Conservation (phyloP, 2,113 vertebrate genomes). For the Alouatta palliata region DNA sequence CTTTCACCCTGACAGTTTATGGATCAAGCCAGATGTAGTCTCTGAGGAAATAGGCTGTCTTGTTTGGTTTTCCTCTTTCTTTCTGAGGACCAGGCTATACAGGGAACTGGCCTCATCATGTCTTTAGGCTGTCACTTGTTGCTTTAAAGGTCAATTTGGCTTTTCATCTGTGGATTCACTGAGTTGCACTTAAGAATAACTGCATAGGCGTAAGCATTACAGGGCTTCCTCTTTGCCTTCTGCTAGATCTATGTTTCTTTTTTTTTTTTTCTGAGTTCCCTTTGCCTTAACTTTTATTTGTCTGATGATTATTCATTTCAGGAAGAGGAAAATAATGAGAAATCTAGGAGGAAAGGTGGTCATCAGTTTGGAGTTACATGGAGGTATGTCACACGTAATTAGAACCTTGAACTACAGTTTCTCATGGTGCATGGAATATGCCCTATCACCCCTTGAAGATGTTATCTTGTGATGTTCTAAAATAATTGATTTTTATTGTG, state of each 20-base stretch:
- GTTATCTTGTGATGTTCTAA: background rate
- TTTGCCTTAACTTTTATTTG: conserved; percentile 13
- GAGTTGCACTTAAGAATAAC: background rate
- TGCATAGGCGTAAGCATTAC: background rate
- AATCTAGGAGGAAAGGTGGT: conserved; percentile 7
- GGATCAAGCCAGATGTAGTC: background rate
- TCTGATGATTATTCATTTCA: conserved; percentile 55
- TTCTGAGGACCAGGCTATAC: background rate
- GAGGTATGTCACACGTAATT: conserved; percentile 81
- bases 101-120: background rate
- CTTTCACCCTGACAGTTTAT: background rate
- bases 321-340: conserved; percentile 75
- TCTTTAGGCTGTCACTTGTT: background rate
- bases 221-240: background rate
- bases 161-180: background rate
- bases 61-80: background rate
- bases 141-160: background rate
- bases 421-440: rapidly evolving
- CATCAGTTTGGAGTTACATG: conserved; percentile 76
- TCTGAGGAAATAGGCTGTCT: background rate
- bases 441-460: background rate
- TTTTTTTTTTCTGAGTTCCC: background rate
- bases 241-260: background rate
- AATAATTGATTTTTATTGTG: background rate
- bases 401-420: background rate